Evolutionary conservation across 2,113 vertebrate species (phyloP).

Genomic region (Ranitomeya variabilis): DNA sequence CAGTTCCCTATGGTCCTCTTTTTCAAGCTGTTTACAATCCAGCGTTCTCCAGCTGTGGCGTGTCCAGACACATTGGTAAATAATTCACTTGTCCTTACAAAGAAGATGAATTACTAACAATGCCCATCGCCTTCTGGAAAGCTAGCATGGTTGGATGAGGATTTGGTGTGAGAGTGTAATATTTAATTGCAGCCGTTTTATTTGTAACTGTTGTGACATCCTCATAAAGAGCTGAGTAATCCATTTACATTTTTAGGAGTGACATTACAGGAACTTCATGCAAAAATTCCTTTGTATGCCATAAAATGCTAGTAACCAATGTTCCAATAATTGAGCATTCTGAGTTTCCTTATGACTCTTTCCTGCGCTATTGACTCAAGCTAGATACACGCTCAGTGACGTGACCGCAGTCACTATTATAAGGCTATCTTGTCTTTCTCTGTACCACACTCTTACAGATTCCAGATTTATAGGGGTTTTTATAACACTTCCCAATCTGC

Average conservation of each 20-base stretch:
- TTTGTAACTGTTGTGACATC: neutral
- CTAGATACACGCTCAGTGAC: neutral
- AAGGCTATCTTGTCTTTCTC: too few species aligned
- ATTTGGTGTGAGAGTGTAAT: neutral
- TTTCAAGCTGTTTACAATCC: slow-evolving; percentile 48
- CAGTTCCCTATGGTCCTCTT: slow-evolving; percentile 25
- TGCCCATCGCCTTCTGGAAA: slow-evolving; percentile 16
- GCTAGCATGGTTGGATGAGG: neutral
- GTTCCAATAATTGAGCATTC: neutral
- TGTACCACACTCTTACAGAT: too few species aligned
- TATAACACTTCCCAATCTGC: too few species aligned
- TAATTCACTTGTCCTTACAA: slow-evolving; percentile 30
- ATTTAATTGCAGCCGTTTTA: neutral
- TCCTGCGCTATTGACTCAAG: neutral
- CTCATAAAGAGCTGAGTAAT: neutral
- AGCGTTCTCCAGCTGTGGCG: neutral
- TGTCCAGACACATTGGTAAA: slow-evolving; percentile 38
- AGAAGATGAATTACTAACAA: slow-evolving; percentile 37
- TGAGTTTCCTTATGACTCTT: neutral
- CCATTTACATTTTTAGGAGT: neutral
- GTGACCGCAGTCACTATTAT: neutral
- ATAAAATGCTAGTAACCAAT: neutral
- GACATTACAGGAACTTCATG: neutral
- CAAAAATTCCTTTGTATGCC: neutral
- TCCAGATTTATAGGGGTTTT: too few species aligned